Conservation (phyloP, 2,113 vertebrate species). For the Rhea americana region DNA sequence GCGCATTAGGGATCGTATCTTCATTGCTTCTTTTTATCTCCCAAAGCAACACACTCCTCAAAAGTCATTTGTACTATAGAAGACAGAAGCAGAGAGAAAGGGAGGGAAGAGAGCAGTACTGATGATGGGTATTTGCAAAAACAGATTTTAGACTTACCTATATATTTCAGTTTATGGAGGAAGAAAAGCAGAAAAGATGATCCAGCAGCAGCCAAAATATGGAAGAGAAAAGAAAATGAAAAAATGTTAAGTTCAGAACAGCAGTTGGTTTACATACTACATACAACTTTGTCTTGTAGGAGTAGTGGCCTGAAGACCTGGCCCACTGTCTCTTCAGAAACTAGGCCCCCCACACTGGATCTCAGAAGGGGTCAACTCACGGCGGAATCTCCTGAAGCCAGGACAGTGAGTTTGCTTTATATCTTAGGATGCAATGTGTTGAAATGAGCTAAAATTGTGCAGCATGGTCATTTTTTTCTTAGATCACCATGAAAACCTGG, state of each 20-base stretch:
- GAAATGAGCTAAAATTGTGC: background rate
- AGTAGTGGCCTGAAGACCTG: background rate
- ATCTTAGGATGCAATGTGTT: background rate
- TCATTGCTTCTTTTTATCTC: background rate
- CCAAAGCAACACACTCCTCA: background rate
- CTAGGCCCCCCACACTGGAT: background rate
- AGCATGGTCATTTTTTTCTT: background rate
- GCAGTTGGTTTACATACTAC: background rate
- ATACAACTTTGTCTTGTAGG: background rate
- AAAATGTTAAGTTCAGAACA: background rate
- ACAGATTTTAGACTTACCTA: conserved; percentile 27
- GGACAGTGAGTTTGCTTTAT: background rate
- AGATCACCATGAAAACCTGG: background rate
- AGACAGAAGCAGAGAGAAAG: background rate
- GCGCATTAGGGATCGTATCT: background rate
- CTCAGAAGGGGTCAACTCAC: background rate
- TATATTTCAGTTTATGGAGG: background rate
- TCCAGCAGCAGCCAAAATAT: background rate
- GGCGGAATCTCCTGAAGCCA: background rate
- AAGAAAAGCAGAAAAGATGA: background rate
- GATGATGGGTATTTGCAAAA: background rate
- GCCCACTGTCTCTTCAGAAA: background rate
- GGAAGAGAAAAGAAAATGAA: background rate
- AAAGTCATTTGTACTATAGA: background rate
- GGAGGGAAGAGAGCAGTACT: background rate